Base-by-base conservation (phyloP, 2,797 vertebrate genomes). In the Vespertilio murinus region DNA sequence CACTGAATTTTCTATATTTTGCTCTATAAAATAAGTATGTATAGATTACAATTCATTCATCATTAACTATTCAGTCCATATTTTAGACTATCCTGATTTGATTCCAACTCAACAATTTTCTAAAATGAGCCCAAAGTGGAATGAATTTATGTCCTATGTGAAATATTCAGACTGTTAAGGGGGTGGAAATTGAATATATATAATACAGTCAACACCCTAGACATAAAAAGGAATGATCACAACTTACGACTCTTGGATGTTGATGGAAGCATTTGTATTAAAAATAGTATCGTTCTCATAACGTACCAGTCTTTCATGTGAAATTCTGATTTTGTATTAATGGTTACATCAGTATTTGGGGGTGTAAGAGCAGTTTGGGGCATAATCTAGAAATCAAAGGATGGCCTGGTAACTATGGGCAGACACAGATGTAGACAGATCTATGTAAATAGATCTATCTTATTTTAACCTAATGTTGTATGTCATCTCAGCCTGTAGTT, bases 81-180 rank as follows among this genome's bases (percentile, higher is more conserved):
- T 85, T 95, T 86, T 94, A 95, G 18, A 42, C 49, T 16, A 61
- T 90, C n/a, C 4, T 82, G 40, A 95, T 89, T 96, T 92, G 3
- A 56, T 67, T 94, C 71, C 70, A 91, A 67, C 75, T 70, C 78
- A 85, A 69, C 25, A 95, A 17, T 69, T 30, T 78, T 82, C 45
- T 59, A 61, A 90, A 91, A 47, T 40, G n/a, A 83, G 56, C 40
- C 90, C 79, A 82, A 93, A 85, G 17, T 92, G 1, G 4, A 84
- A 16, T 56, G 18, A 89, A 79, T 92, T 88, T 90, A 30, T 91
- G 28, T 95, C 88, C 83, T 17, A 95, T 83, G 93, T 94, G 74
- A 94, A 84, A 77, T 82, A 74, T 30, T 93, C n/a, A 33, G 82
- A 35, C 82, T 59, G 12, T 64, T 70, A 90, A 61, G 33, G 13